phyloP scores from a whole-genome alignment of 2,113 vertebrate genomes.

The Crypturellus undulatus region DNA sequence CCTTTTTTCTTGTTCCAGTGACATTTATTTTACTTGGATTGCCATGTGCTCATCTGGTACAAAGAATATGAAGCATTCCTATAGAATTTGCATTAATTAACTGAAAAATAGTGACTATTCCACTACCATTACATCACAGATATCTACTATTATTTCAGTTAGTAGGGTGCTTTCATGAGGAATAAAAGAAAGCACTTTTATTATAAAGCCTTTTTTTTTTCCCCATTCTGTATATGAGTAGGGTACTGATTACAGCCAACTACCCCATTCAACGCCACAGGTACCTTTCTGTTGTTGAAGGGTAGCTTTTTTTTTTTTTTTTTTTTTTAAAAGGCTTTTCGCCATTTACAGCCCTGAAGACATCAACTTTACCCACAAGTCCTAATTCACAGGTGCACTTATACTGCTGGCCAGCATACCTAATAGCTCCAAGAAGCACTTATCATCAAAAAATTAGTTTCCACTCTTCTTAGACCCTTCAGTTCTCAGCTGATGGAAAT shows the following conservation, averaged over 20 bases:
- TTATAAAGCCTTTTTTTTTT: neutral
- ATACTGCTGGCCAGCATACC: neutral
- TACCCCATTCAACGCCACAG: neutral
- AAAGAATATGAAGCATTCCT: neutral
- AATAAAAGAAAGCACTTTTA: conserved; percentile 1
- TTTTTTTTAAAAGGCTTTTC: neutral
- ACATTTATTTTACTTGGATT: neutral
- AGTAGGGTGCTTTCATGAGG: neutral
- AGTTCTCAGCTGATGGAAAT: neutral
- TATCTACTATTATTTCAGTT: neutral
- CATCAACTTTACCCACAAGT: neutral
- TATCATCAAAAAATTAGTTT: neutral
- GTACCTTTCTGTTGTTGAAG: neutral
- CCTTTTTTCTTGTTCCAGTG: neutral
- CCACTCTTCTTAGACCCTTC: neutral
- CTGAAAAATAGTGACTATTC: neutral
- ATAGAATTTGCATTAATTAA: neutral
- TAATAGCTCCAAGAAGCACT: neutral
- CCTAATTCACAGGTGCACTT: fast-evolving
- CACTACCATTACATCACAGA: neutral
- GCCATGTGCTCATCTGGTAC: neutral
- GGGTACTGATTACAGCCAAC: neutral
- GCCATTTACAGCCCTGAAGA: neutral
- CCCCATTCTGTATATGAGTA: neutral
- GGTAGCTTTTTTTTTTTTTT: neutral